phyloP scores from a whole-genome alignment of 1,140 invertebrate species.

The Leptonema lineaticorne region DNA sequence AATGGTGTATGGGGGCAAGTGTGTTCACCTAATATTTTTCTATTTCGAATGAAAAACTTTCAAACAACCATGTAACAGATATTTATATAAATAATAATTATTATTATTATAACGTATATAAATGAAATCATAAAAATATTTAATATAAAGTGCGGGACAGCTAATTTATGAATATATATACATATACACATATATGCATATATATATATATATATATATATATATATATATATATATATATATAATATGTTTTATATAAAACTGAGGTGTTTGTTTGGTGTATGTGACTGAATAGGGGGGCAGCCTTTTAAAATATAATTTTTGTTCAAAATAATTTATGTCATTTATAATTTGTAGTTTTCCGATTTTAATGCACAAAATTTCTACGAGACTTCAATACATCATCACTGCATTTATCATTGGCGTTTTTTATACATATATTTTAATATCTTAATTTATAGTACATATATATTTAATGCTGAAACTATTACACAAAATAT shows the following conservation, averaged over 20 bases:
- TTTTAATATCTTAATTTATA: too few relatives aligned
- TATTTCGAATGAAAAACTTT: conserved; percentile 23
- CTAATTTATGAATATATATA: conserved; percentile 11
- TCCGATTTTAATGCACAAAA: conserved; percentile 6
- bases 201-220: conserved; percentile 1
- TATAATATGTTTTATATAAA: conserved; percentile 29
- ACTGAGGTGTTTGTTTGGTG: conserved; percentile 20
- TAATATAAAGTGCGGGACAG: conserved; percentile 14
- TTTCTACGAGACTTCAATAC: too few relatives aligned
- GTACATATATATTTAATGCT: too few relatives aligned
- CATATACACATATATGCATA: conserved; percentile 8
- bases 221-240: conserved; percentile 17
- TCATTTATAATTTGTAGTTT: conserved; percentile 13
- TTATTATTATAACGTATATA: conserved; percentile 14
- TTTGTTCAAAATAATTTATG: neutral
- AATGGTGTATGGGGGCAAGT: conserved; percentile 26
- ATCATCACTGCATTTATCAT: too few relatives aligned
- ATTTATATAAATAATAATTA: conserved; percentile 28
- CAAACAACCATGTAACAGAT: conserved; percentile 25
- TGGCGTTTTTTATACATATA: too few relatives aligned
- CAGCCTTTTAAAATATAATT: conserved; percentile 3
- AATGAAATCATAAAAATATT: conserved; percentile 22
- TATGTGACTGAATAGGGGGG: conserved; percentile 20
- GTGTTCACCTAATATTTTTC: conserved; percentile 30
- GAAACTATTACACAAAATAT: too few relatives aligned